Conservation (phyloP, 2,797 vertebrate genomes). For the Morelia viridis region DNA sequence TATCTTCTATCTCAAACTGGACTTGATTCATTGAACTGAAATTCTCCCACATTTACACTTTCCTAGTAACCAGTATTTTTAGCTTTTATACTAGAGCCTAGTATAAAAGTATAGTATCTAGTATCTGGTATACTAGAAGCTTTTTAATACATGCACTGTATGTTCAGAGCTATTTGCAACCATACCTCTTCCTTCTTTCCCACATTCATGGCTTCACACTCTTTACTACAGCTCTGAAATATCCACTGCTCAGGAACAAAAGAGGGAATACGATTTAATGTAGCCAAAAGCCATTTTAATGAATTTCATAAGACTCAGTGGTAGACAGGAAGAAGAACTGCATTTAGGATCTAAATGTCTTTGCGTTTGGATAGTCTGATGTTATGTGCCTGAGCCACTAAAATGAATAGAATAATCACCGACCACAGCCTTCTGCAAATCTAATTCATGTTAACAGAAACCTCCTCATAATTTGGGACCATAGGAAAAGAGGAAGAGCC, state of each 20-base stretch:
- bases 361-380: neutral
- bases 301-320: neutral
- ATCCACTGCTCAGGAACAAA: constrained; percentile 6
- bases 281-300: neutral
- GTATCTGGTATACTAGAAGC: neutral
- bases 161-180: neutral
- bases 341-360: neutral
- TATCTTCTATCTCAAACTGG: neutral
- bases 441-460: neutral
- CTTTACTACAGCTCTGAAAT: constrained; percentile 2
- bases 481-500: neutral
- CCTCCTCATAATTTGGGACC: neutral
- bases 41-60: neutral
- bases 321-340: neutral
- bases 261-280: neutral
- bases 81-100: neutral
- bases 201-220: neutral
- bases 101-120: neutral
- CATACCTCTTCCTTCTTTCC: neutral
- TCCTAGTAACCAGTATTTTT: neutral
- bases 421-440: neutral
- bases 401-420: neutral
- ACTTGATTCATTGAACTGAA: neutral
- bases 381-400: neutral
- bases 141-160: neutral